A percentile compares a stretch with the other conserved stretches of the same genome.
phyloP scores from a whole-genome alignment of 2,113 vertebrate species.

The Pardalotus punctatus region DNA sequence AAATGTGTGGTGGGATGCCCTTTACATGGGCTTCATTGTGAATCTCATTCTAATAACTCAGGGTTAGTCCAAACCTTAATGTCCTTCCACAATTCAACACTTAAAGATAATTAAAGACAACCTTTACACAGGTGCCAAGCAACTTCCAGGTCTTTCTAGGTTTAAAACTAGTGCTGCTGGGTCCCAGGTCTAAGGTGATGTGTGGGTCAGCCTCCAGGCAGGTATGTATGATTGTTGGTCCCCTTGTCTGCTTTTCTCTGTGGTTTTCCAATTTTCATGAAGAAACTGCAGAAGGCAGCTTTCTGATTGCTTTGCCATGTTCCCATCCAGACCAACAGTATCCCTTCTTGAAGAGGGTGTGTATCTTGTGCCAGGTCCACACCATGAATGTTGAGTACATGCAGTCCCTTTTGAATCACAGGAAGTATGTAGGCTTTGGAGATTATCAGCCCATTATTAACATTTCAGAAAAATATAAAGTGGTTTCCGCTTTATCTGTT shows the following conservation, averaged over 20 bases:
- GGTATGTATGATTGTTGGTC: not conserved
- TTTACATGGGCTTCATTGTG: not conserved
- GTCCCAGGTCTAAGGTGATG: not conserved
- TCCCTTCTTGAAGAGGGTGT: constrained; percentile 18
- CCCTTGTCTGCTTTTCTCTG: not conserved
- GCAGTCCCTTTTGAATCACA: constrained; percentile 64
- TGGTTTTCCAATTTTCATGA: not conserved
- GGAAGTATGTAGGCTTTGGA: constrained; percentile 70
- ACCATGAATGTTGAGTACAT: constrained; percentile 10
- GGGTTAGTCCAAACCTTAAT: not conserved
- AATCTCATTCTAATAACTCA: not conserved
- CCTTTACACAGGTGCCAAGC: not conserved
- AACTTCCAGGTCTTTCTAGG: not conserved
- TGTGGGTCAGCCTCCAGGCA: not conserved
- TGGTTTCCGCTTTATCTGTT: constrained; percentile 75
- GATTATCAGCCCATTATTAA: constrained; percentile 75
- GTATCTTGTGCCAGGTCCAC: not conserved
- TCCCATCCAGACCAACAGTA: not conserved
- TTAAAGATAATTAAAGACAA: not conserved
- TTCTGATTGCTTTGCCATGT: not conserved
- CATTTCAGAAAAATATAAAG: constrained; percentile 65
- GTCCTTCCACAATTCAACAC: not conserved
- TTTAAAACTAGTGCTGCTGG: not conserved
- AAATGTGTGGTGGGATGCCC: not conserved
- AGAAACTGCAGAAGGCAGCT: not conserved